These are phyloP conservation scores for Zootermopsis nevadensis DNA, from an alignment of 2,888 invertebrate species.

Conservation along the genomic window DNA sequence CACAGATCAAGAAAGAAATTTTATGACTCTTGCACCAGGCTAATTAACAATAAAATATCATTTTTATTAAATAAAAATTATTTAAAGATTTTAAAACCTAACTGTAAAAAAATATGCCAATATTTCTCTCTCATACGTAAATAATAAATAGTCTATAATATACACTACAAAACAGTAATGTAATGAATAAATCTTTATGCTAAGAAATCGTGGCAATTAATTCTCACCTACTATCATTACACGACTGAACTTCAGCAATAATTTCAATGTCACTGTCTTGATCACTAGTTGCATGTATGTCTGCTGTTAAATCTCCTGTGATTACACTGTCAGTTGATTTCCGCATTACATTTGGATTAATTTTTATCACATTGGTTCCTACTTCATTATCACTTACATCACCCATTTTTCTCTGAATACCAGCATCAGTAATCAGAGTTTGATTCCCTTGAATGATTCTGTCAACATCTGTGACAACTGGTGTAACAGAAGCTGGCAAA, in stretches of 20 bases:
- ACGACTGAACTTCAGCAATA: background rate
- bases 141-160: background rate
- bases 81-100: background rate
- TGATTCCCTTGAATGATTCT: background rate
- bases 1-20: too few species aligned
- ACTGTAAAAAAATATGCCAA: background rate
- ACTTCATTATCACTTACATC: background rate
- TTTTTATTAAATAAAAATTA: background rate
- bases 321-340: background rate
- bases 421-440: background rate
- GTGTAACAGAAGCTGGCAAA: background rate
- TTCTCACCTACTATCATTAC: background rate
- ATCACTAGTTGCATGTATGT: background rate
- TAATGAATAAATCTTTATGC: background rate
- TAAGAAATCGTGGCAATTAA: background rate
- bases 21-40: too few species aligned
- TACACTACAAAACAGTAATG: background rate
- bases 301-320: background rate
- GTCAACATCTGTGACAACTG: background rate
- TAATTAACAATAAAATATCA: too few species aligned
- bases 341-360: slow-evolving; percentile 11
- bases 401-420: background rate
- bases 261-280: slow-evolving; percentile 24
- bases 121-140: background rate
- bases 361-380: slow-evolving; percentile 21